Percentiles rank a stretch among this genome's conserved stretches.
phyloP scores from a whole-genome alignment of 2,113 vertebrate species.

The Gasterosteus nipponicus region DNA sequence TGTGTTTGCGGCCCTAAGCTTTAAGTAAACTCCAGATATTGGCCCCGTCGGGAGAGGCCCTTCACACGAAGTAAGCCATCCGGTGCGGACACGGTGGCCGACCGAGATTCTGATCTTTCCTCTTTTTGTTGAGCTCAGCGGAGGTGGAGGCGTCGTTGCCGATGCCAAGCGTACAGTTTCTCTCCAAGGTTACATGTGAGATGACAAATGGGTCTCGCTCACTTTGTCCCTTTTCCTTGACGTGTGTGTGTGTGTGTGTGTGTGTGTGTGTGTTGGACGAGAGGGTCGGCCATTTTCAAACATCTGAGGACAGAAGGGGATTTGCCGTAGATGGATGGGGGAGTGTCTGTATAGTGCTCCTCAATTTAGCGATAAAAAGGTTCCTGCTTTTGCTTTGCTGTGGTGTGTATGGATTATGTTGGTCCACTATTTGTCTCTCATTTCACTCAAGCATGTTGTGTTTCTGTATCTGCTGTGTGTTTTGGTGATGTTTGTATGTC shows the following conservation, averaged over 20 bases:
- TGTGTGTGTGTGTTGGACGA: conserved; percentile 62
- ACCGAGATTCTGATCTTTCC: conserved; percentile 72
- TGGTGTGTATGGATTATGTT: conserved; percentile 13
- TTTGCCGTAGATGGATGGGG: conserved; percentile 67
- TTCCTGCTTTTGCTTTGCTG: conserved; percentile 16
- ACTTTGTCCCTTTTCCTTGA: conserved; percentile 23
- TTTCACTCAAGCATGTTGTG: conserved; percentile 14
- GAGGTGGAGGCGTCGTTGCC: conserved; percentile 35
- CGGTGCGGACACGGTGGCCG: conserved; percentile 62
- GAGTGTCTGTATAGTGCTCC: conserved; percentile 38
- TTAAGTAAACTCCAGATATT: conserved; percentile 71
- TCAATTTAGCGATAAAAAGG: conserved; percentile 47
- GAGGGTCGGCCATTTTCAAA: conserved; percentile 64
- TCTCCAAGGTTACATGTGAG: conserved; percentile 55
- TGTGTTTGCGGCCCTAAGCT: conserved; percentile 58
- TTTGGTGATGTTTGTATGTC: conserved; percentile 42
- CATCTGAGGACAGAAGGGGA: conserved; percentile 45
- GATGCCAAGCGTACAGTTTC: conserved; percentile 70
- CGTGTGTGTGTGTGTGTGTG: conserved; percentile 56
- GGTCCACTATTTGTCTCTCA: conserved; percentile 15
- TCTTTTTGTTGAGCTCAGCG: conserved; percentile 68
- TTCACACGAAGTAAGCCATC: conserved; percentile 65
- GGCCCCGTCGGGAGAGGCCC: conserved; percentile 65
- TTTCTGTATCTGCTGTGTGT: conserved; percentile 49
- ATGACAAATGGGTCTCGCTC: conserved; percentile 58